Base-by-base conservation (phyloP, 2,888 invertebrate species). In the Vesta saturnalis region DNA sequence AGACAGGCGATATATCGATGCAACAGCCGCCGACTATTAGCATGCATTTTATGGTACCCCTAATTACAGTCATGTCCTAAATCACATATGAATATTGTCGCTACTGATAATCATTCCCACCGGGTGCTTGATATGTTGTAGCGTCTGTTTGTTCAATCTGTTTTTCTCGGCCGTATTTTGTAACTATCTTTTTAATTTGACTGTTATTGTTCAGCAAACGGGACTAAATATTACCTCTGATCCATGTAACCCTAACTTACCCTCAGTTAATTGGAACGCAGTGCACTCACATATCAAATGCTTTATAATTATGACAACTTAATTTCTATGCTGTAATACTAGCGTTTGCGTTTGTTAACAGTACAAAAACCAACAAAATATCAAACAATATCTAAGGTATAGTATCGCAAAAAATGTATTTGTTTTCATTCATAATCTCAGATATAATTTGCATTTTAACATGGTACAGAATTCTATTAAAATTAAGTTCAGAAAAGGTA, bases 1-100 rank as follows among this genome's bases (percentile, higher is more conserved):
- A 81, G 82, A 81, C 81, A 80, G 79, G 78, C 77, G 79, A 82
- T 80, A 80, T 79, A 81, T 81, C 79, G 81, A 81, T 76, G 81
- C 80, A 80, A 79, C 81, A 80, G 81, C 81, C 78, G 82, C 78
- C 77, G 77, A 76, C 79, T 79, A 81, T 80, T 80, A 79, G 78
- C 79, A 73, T 71, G 74, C 74, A 75, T 77, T 77, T 77, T 77
- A 77, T 76, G 76, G 73, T 73, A 67, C 72, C 76, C 78, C 80
- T 82, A 82, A 82, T 82, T 81, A 81, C 81, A 74, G 77, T 75
- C 77, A 77, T 77, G 76, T 77, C 76, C 80, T 81, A 81, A 81
- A 82, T 81, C 82, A 82, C 80, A 80, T 79, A 79, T 80, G 81
- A 81, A 80, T 81, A 80, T 81, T 81, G 68, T 72, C 62, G 60